Conservation (phyloP, 2,888 invertebrate genomes). For the Drosophila meridionalis region DNA sequence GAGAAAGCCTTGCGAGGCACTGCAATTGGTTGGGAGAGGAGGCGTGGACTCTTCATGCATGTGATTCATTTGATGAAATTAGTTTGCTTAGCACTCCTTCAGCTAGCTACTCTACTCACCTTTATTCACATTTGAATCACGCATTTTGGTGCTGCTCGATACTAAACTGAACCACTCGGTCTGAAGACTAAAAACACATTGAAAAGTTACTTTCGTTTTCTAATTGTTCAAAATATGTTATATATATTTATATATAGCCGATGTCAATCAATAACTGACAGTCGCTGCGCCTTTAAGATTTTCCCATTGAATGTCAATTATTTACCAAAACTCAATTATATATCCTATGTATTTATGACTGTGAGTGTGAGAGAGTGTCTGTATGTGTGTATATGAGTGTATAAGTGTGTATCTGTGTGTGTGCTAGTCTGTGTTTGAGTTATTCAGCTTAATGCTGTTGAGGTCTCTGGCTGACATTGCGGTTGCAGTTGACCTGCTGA, state of each 20-base stretch:
- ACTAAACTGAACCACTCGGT: slow-evolving; percentile 44
- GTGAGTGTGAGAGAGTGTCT: slow-evolving; percentile 9
- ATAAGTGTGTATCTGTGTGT: slow-evolving; percentile 14
- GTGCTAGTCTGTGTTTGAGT: slow-evolving; percentile 21
- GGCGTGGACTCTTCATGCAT: too few species aligned
- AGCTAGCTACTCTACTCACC: slow-evolving; percentile 33
- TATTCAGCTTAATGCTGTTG: slow-evolving; percentile 53
- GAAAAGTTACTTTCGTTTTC: slow-evolving; percentile 41
- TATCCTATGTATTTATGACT: slow-evolving; percentile 1
- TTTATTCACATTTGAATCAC: slow-evolving; percentile 39
- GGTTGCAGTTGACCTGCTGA: slow-evolving; percentile 79
- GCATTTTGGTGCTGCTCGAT: slow-evolving; percentile 39
- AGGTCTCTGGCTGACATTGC: slow-evolving; percentile 69
- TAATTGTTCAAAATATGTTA: slow-evolving; percentile 36
- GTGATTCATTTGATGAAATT: slow-evolving; percentile 5
- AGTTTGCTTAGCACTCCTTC: slow-evolving; percentile 1
- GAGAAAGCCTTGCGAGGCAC: slow-evolving; percentile 68
- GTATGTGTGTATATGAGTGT: slow-evolving; percentile 8
- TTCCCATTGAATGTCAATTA: slow-evolving; percentile 81
- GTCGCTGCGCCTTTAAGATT: slow-evolving; percentile 61
- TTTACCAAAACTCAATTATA: slow-evolving; percentile 68
- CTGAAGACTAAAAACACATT: slow-evolving; percentile 44
- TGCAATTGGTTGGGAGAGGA: slow-evolving; percentile 1
- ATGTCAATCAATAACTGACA: slow-evolving; percentile 80
- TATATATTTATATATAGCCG: background rate